Evolutionary conservation across 2,113 vertebrate genomes (phyloP), one percentile per base, ranked within the genome.

Genomic region (Oryzias curvinotus): DNA sequence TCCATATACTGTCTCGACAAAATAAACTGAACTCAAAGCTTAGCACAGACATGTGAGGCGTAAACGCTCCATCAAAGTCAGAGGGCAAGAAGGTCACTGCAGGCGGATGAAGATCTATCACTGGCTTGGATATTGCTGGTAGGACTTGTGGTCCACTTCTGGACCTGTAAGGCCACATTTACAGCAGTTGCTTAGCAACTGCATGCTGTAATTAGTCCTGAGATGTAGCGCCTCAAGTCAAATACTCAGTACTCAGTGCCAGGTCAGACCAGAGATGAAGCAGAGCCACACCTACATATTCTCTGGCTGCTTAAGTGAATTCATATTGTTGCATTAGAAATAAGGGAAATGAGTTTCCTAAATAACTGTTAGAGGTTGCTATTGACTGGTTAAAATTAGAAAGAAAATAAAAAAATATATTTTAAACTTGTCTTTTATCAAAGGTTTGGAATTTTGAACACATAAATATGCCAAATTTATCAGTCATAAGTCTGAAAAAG

Each of bases 161-260:
- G 89, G 85, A 85, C 84, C 88, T 78, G 59, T 52, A 79, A 68
- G 78, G 87, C 81, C 59, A 84, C 44, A 73, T 84, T 87, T 83
- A 85, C 72, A 78, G 71, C 82, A 87, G 93, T 94, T 94, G 91
- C 94, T 79, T 93, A 90, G 93, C 92, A 93, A 95, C 92, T 63
- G 62, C 61, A 57, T 62, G 66, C 83, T 84, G 90, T 90, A 90
- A 92, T 91, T 89, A 89, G 87, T 87, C 70, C 67, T 63, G 78
- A 85, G 85, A 90, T 87, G 81, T 74, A 88, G 85, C 50, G 75
- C 84, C 86, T 77, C 59, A 62, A 84, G 89, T 85, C 88, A 85
- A 83, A 86, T 75, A 74, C 51, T 69, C 73, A 54, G 67, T 71
- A 69, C 84, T 86, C 80, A 77, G 87, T 65, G 81, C 81, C 78